These are phyloP conservation scores for Tupaia tana DNA, from an alignment of 2,113 vertebrate genomes.

Conservation along the genomic window DNA sequence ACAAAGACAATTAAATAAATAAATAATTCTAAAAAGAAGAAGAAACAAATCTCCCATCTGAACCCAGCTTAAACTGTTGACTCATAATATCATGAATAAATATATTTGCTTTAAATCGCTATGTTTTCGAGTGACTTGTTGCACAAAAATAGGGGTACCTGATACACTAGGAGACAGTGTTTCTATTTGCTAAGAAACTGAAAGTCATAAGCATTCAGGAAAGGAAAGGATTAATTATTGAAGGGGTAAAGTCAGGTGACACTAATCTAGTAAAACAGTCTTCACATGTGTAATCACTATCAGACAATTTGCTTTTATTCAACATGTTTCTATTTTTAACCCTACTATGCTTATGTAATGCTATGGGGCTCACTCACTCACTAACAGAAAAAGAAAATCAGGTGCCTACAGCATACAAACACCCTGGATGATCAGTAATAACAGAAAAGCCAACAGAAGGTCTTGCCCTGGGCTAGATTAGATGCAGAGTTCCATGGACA, in stretches of 20 bases:
- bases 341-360: background rate
- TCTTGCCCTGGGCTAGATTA: background rate
- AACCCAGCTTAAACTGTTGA: background rate
- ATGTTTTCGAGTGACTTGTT: background rate
- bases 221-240: background rate
- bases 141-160: background rate
- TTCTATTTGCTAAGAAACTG: background rate
- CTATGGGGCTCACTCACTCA: background rate
- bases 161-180: background rate
- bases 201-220: background rate
- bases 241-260: background rate
- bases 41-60: background rate
- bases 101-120: background rate
- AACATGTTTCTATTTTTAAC: background rate
- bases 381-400: background rate
- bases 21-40: no score
- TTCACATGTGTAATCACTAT: background rate
- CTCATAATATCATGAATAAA: background rate
- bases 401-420: background rate
- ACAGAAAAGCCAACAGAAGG: background rate
- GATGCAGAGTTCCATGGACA: background rate
- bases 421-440: background rate
- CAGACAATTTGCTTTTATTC: background rate
- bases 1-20: no score
- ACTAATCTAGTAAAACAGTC: background rate